Evolutionary conservation across 2,888 invertebrate genomes (phyloP).

Genomic region (Ormyrus labotus): DNA sequence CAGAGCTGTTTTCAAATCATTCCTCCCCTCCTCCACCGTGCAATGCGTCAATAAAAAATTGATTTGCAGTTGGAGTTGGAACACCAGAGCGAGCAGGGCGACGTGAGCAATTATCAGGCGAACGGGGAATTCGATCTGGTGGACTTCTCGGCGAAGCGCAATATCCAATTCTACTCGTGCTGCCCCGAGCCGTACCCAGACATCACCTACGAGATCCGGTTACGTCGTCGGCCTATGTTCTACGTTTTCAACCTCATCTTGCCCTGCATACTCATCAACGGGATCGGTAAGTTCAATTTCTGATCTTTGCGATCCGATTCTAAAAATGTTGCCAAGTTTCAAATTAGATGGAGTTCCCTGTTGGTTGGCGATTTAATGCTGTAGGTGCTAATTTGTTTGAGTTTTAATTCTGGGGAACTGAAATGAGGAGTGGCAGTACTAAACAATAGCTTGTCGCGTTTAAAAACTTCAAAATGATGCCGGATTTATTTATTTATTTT

Average conservation of each 20-base stretch:
- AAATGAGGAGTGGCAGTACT: not conserved
- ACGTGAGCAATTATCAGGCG: conserved; percentile 92
- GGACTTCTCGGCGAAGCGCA: conserved; percentile 84
- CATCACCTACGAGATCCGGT: conserved; percentile 87
- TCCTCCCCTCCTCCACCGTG: not conserved
- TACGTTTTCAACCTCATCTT: conserved; percentile 91
- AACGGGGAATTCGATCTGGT: conserved; percentile 93
- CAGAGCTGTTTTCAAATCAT: too few species aligned
- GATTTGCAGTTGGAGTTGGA: conserved; percentile 82
- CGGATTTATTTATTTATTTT: too few species aligned
- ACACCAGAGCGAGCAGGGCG: conserved; percentile 88
- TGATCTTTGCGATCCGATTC: too few species aligned
- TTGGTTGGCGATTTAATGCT: too few species aligned
- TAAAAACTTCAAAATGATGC: too few species aligned
- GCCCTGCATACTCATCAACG: conserved; percentile 90
- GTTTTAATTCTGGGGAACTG: not conserved
- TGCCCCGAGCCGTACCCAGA: conserved; percentile 90
- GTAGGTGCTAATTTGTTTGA: not conserved
- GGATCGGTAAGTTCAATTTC: conserved; percentile 80
- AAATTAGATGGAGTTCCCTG: too few species aligned
- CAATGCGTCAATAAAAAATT: not conserved
- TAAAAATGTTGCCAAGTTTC: too few species aligned
- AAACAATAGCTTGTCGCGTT: too few species aligned
- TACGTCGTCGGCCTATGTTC: conserved; percentile 87
- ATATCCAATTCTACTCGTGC: conserved; percentile 87